Evolutionary conservation across 2,888 invertebrate species (phyloP).

Genomic region (Hymenopus coronatus): DNA sequence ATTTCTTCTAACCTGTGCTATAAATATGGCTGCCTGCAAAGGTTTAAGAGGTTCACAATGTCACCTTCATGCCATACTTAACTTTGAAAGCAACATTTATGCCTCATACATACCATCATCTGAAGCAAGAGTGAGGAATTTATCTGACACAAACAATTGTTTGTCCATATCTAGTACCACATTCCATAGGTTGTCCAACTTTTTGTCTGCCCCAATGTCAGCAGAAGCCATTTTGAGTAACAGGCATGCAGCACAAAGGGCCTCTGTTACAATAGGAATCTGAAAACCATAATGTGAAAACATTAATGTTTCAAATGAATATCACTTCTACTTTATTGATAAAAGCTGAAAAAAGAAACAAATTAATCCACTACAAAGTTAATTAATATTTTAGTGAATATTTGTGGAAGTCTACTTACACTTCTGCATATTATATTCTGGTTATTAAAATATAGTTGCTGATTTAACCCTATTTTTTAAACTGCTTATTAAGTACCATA

Average conservation of each 20-base stretch:
- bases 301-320: neutral
- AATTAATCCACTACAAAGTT: too few relatives aligned
- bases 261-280: slow-evolving; percentile 66
- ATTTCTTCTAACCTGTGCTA: too few relatives aligned
- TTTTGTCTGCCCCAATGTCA: slow-evolving; percentile 49
- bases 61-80: too few relatives aligned
- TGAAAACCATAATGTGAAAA: slow-evolving; percentile 37
- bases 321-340: neutral
- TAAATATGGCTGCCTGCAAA: too few relatives aligned
- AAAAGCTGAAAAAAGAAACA: too few relatives aligned
- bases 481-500: neutral
- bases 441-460: neutral
- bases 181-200: slow-evolving; percentile 62
- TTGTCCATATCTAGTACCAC: slow-evolving; percentile 71
- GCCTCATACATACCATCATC: slow-evolving; percentile 57
- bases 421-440: neutral
- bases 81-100: too few relatives aligned
- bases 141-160: slow-evolving; percentile 78
- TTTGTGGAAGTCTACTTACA: neutral
- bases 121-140: slow-evolving; percentile 67
- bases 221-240: slow-evolving; percentile 60
- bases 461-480: neutral
- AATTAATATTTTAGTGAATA: too few relatives aligned
- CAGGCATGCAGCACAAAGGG: slow-evolving; percentile 65
- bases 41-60: too few relatives aligned